These are phyloP conservation scores for Pyrgus malvae DNA, from an alignment of 2,888 invertebrate species.

Conservation along the genomic window DNA sequence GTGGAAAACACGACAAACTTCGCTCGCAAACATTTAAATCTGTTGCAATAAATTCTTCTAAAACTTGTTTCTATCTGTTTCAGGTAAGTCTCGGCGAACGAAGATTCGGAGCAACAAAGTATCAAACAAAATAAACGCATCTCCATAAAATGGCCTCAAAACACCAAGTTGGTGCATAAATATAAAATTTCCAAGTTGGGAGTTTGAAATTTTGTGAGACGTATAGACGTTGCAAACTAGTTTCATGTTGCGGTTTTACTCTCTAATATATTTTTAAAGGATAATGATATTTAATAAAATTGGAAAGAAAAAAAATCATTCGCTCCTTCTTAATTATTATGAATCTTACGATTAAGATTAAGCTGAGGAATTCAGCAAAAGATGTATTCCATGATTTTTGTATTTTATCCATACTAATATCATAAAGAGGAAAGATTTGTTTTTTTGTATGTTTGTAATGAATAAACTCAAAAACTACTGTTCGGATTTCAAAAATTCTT, in stretches of 20 bases:
- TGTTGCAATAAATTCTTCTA: slow-evolving; percentile 27
- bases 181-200: slow-evolving; percentile 24
- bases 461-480: too few relatives aligned
- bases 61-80: slow-evolving; percentile 30
- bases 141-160: slow-evolving; percentile 26
- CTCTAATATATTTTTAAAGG: too few relatives aligned
- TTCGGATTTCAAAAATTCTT: too few relatives aligned
- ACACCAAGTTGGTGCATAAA: slow-evolving; percentile 27
- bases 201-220: slow-evolving; percentile 20
- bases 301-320: too few relatives aligned
- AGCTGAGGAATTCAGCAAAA: too few relatives aligned
- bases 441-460: too few relatives aligned
- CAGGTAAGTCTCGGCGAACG: slow-evolving; percentile 26
- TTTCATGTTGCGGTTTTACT: neutral
- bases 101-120: slow-evolving; percentile 34
- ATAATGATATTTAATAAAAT: too few relatives aligned
- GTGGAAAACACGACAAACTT: slow-evolving; percentile 17
- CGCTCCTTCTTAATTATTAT: too few relatives aligned
- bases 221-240: neutral
- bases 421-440: too few relatives aligned
- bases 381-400: too few relatives aligned
- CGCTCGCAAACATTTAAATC: slow-evolving; percentile 24
- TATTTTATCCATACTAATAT: too few relatives aligned
- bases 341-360: too few relatives aligned
- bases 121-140: slow-evolving; percentile 31